Evolutionary conservation across 2,113 vertebrate genomes (phyloP).

Genomic region (Eleginops maclovinus): DNA sequence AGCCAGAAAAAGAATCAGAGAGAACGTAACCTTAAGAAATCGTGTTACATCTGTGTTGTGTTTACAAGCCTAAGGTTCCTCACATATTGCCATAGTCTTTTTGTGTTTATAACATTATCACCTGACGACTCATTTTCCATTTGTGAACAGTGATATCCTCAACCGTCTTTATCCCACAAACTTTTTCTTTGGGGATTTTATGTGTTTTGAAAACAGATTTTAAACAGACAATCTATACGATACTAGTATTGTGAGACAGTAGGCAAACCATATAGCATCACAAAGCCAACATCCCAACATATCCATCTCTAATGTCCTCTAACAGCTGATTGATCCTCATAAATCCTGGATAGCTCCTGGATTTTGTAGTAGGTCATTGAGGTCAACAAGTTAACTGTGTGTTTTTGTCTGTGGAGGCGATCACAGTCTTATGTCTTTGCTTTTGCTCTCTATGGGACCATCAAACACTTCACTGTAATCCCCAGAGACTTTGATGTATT

Average conservation of each 20-base stretch:
- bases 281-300: background rate
- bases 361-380: constrained; percentile 30
- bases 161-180: background rate
- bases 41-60: background rate
- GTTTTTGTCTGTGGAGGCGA: constrained; percentile 16
- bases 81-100: background rate
- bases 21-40: background rate
- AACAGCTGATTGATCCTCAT: constrained; percentile 38
- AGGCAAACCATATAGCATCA: background rate
- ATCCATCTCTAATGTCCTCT: constrained; percentile 5
- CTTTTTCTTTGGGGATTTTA: background rate
- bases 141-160: background rate
- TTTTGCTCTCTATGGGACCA: constrained; percentile 44
- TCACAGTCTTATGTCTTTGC: constrained; percentile 43
- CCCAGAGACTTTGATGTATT: constrained; percentile 55
- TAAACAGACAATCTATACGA: background rate
- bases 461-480: constrained; percentile 60
- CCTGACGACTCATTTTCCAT: background rate
- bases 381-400: constrained; percentile 25
- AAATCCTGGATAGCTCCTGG: constrained; percentile 14
- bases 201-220: constrained; percentile 3
- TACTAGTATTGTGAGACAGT: background rate
- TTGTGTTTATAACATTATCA: too few species aligned
- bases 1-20: background rate
- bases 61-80: background rate